Evolutionary conservation across 1,140 invertebrate genomes (phyloP), one percentile per base, ranked within the genome.

Genomic region (Bombus superbus): DNA sequence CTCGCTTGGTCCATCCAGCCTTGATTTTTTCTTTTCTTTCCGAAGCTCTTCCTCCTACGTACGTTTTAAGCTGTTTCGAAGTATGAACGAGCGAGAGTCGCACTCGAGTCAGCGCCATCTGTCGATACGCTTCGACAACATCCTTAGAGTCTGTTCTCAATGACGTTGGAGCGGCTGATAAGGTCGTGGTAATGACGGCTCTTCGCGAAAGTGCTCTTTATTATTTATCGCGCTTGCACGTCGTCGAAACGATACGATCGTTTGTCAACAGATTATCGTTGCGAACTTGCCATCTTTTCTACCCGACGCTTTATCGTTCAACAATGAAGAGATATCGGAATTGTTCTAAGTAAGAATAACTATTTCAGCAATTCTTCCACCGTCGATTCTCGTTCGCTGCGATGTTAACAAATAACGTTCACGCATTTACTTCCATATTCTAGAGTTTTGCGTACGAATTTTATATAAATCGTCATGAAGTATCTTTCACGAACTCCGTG

Each of bases 111-210:
- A 85, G 25, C 76, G 83, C 83, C 83, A 85, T 85, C 83, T 80
- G 53, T 80, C 68, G 64, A 80, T 57, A 80, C 40, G 28, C 38
- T 25, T 15, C 62, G 15, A 53, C 35, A 83, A 78, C 77, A 72
- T 59, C 53, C 83, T 77, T 15, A 53, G 64, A 62, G 64, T 44
- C 66, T 25, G 81, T 42, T 85, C 59, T 59, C 25, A 62, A 72
- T 79, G 66, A 84, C 40, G 47, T 57, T 64, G 47, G 40, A 80
- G 32, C 83, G 25, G 53, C 76, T 85, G 83, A 85, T 85, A 85
- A 85, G 40, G 68, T 79, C 64, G 76, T 59, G 53, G 53, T 75
- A 71, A 44, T 47, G 76, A 38, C 74, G 28, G 68, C n/a, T 59
- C 53, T 62, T 57, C 42, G 68, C 66, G 53, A 62, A 40, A 35